Base-by-base conservation (phyloP, 2,888 invertebrate species). In the Chymomyza fuscimana region DNA sequence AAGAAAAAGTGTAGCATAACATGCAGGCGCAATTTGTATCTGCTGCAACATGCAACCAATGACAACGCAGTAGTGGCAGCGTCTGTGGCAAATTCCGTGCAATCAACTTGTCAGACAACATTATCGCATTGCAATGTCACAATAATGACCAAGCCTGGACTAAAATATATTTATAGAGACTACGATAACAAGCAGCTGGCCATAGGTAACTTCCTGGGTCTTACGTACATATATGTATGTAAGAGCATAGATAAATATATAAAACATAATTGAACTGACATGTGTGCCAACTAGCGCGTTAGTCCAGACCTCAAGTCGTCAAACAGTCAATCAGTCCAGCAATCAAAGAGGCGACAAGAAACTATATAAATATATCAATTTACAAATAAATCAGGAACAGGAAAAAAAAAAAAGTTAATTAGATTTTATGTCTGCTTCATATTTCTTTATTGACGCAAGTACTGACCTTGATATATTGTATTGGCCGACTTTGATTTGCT, bases 351-450 rank as follows among this genome's bases (percentile, higher is more conserved):
- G 12, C 40, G 40, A 46, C 40, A 46, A 46, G 40, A 12, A 46
- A 32, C 32, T 32, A 32, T 32, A 32, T 32, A 54, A 54, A 15
- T 54, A 19, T 54, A 46, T 46, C 2, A 46, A 19, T n/a, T 82
- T 72, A 50, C 71, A 70, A 32, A 77, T 73, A 77, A 80, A 72
- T 72, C 71, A 74, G 70, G 63, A 61, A n/a, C 1, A n/a, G 6
- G 51, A 9, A n/a, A 9, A 54, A 52, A 19, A 52, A 25, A 54
- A 66, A 67, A 72, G 64, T 66, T 80, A 82, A 87, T 87, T 82
- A 78, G 78, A 70, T 74, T 76, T 82, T 59, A 54, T 74, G 76
- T 72, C 78, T 69, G 73, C 63, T 63, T 82, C 73, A 76, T 71
- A 63, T 77, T 73, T 69, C 65, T 66, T 63, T 72, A 63, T 60